Conservation (phyloP, 2,888 invertebrate species). For the Pachycephus smyrnensis region DNA sequence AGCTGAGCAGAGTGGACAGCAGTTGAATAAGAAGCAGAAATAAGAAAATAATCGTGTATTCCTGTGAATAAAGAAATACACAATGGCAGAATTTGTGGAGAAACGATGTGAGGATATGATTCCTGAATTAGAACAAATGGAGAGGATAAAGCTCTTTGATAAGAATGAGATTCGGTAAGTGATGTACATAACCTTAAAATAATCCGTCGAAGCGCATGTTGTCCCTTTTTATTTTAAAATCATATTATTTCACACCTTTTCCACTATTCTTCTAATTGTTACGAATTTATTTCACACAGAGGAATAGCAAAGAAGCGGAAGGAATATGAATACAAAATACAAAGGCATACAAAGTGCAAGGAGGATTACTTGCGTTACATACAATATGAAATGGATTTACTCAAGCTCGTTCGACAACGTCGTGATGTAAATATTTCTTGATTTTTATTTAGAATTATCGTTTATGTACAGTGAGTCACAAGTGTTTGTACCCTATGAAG, state of each 20-base stretch:
- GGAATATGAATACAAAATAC: constrained; percentile 80
- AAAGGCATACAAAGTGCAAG: constrained; percentile 75
- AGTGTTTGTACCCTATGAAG: too few species aligned
- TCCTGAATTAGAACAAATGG: constrained; percentile 84
- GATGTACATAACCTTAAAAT: too few species aligned
- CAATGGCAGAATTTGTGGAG: constrained; percentile 86
- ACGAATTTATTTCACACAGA: constrained; percentile 61
- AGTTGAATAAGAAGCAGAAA: too few species aligned
- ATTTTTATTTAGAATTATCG: not conserved
- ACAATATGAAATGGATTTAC: constrained; percentile 77
- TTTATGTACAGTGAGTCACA: too few species aligned
- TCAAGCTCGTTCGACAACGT: constrained; percentile 75
- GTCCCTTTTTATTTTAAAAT: constrained; percentile 2
- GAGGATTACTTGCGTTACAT: constrained; percentile 80
- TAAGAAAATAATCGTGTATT: too few species aligned
- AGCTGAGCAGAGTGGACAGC: too few species aligned
- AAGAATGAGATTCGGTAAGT: constrained; percentile 78
- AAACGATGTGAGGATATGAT: constrained; percentile 83
- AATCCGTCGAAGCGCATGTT: not conserved
- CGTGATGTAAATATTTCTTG: constrained; percentile 67
- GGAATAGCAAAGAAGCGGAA: constrained; percentile 77
- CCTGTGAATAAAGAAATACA: not conserved
- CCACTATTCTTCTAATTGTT: constrained; percentile 5
- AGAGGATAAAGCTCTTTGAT: constrained; percentile 77
- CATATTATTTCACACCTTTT: not conserved